A percentile compares a stretch with the other conserved stretches of the same genome.
Conservation (phyloP, 2,797 vertebrate species). For the Sebastes melanostomus region DNA sequence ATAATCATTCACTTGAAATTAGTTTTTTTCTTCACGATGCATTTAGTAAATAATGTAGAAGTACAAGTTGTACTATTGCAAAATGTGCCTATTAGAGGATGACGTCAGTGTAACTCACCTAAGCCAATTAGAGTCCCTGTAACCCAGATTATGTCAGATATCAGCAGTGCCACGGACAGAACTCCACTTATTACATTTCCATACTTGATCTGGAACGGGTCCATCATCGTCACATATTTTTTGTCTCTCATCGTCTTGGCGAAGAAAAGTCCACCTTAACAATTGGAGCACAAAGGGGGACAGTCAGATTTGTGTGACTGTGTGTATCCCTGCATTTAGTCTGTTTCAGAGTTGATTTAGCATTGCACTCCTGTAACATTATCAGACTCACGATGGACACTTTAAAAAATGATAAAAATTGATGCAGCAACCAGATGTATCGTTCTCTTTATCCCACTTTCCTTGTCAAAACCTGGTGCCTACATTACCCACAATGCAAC, state of each 20-base stretch:
- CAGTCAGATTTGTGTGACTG: not conserved
- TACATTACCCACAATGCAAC: not conserved
- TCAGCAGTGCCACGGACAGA: slow-evolving; percentile 60
- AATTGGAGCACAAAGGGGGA: slow-evolving; percentile 4
- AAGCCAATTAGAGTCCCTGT: slow-evolving; percentile 63
- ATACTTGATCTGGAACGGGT: slow-evolving; percentile 73
- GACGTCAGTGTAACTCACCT: slow-evolving; percentile 31
- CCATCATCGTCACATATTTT: slow-evolving; percentile 75
- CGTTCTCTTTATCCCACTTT: not conserved
- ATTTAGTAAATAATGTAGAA: not conserved
- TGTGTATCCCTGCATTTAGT: not conserved
- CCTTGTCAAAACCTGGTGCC: no score
- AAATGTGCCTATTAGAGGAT: not conserved
- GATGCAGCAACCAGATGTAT: not conserved
- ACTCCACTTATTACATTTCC: slow-evolving; percentile 58
- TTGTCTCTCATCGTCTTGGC: slow-evolving; percentile 69
- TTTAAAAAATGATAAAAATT: not conserved
- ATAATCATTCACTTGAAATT: not conserved
- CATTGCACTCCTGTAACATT: not conserved
- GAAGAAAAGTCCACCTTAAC: slow-evolving; percentile 69
- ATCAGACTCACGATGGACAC: not conserved
- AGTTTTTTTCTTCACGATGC: not conserved
- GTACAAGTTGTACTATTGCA: not conserved
- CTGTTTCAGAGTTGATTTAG: not conserved
- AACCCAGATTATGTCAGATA: slow-evolving; percentile 65